phyloP scores from a whole-genome alignment of 2,113 vertebrate genomes.

The Apaloderma vittatum region DNA sequence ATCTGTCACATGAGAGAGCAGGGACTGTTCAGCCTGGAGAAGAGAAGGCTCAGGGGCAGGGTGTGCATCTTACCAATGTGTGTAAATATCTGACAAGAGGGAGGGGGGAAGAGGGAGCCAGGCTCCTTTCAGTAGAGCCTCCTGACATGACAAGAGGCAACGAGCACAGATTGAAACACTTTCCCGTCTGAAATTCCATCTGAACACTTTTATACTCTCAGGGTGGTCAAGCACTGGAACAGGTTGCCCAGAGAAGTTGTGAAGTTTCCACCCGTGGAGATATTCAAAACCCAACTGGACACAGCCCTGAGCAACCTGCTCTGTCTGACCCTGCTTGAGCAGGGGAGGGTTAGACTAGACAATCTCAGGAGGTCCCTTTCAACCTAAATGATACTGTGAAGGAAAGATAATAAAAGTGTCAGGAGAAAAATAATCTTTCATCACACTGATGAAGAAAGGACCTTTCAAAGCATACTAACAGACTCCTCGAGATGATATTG shows the following conservation, averaged over 20 bases:
- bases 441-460: neutral
- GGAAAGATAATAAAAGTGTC: neutral
- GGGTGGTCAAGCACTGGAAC: neutral
- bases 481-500: accelerated
- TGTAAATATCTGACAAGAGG: neutral
- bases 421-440: neutral
- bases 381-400: neutral
- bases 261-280: neutral
- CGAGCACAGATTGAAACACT: neutral
- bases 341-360: neutral
- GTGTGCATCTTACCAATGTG: neutral
- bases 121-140: neutral
- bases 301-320: neutral
- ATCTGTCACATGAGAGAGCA: neutral
- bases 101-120: neutral
- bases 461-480: neutral
- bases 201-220: neutral
- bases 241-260: neutral
- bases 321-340: neutral
- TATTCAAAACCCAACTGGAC: neutral
- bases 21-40: neutral
- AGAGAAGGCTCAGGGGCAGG: accelerated
- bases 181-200: neutral
- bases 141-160: neutral
- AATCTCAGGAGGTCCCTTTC: neutral